These are phyloP conservation scores for Nixonia krombeini DNA, from an alignment of 1,140 invertebrate genomes.

Conservation along the genomic window DNA sequence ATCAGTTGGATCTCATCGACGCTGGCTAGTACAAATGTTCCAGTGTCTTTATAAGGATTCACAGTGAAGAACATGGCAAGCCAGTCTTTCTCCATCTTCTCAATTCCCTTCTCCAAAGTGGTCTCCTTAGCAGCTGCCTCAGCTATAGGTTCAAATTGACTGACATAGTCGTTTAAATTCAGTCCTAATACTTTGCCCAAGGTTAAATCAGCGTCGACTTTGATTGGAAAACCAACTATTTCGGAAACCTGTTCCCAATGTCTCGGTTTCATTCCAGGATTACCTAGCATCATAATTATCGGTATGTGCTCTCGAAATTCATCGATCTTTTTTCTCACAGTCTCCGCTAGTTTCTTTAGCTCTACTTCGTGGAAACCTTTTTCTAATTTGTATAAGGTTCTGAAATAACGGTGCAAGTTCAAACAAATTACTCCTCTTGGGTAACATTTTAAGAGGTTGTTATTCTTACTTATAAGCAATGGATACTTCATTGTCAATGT, in stretches of 20 bases:
- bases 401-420: slow-evolving; percentile 51
- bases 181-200: slow-evolving; percentile 90
- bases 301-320: slow-evolving; percentile 91
- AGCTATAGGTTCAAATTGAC: slow-evolving; percentile 91
- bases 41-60: slow-evolving; percentile 86
- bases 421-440: background rate
- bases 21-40: slow-evolving; percentile 89
- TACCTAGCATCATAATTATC: slow-evolving; percentile 91
- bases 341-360: slow-evolving; percentile 75
- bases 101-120: slow-evolving; percentile 88
- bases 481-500: slow-evolving; percentile 88
- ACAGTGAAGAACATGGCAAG: slow-evolving; percentile 85
- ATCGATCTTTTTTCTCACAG: slow-evolving; percentile 84
- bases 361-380: slow-evolving; percentile 84
- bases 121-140: slow-evolving; percentile 96
- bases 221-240: slow-evolving; percentile 91
- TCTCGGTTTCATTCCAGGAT: slow-evolving; percentile 90
- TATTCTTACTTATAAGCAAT: slow-evolving; percentile 78
- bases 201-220: slow-evolving; percentile 86
- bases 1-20: slow-evolving; percentile 95
- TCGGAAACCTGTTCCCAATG: slow-evolving; percentile 97
- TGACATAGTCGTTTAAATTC: slow-evolving; percentile 87
- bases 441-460: too few species aligned
- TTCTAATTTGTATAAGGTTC: slow-evolving; percentile 90
- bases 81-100: slow-evolving; percentile 95